Conservation (phyloP, 2,888 invertebrate species). For the Phorcus lineatus region DNA sequence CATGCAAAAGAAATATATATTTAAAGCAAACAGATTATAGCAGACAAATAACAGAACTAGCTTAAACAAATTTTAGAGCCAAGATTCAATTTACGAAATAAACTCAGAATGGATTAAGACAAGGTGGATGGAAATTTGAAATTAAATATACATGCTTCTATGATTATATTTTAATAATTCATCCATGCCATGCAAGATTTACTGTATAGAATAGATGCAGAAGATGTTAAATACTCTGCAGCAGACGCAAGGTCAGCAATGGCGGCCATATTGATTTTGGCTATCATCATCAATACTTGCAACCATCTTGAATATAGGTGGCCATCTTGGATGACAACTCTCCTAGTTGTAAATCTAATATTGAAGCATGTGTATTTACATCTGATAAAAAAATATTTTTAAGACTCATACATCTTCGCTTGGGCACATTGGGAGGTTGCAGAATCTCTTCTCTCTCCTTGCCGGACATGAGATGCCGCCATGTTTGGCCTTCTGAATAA, state of each 20-base stretch:
- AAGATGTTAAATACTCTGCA: no score
- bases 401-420: constrained; percentile 54
- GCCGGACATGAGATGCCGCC: constrained; percentile 66
- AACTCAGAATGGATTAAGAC: no score
- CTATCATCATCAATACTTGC: no score
- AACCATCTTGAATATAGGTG: no score
- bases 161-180: not conserved
- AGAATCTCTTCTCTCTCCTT: constrained; percentile 64
- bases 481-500: constrained; percentile 56
- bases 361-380: not conserved
- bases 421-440: constrained; percentile 68
- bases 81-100: no score
- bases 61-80: not conserved
- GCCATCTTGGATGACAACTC: no score
- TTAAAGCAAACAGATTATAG: not conserved
- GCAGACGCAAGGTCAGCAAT: no score
- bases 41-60: not conserved
- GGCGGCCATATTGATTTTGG: no score
- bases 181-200: constrained; percentile 11
- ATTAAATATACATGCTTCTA: constrained; percentile 10
- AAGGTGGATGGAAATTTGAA: not conserved
- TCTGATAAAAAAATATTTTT: not conserved
- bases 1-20: constrained; percentile 15
- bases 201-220: no score
- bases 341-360: no score